Evolutionary conservation across 2,888 invertebrate genomes (phyloP).

Genomic region (Cryptocheilus praepositus): DNA sequence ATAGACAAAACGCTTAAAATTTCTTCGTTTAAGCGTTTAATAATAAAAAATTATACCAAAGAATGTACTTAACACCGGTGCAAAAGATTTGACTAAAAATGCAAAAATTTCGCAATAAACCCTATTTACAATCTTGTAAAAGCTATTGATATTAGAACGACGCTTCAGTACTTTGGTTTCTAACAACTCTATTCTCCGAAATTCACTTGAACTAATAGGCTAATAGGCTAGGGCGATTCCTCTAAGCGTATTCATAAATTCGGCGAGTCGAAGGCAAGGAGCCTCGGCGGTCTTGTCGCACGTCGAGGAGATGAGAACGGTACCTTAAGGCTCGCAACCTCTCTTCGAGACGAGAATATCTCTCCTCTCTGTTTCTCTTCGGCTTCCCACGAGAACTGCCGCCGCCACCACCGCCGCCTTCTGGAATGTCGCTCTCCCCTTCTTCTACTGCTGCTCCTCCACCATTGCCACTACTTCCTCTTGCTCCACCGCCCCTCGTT

Average conservation of each 20-base stretch:
- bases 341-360: constrained; percentile 60
- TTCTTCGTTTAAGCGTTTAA: too few species aligned
- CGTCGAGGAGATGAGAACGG: constrained; percentile 65
- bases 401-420: constrained; percentile 74
- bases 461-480: constrained; percentile 41
- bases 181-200: too few species aligned
- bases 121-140: too few species aligned
- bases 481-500: constrained; percentile 40
- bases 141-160: too few species aligned
- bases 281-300: constrained; percentile 59
- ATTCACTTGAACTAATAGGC: too few species aligned
- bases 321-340: constrained; percentile 63
- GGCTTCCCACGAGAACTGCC: constrained; percentile 74
- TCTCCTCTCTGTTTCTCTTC: constrained; percentile 67
- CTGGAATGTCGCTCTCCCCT: constrained; percentile 74
- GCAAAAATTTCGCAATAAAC: too few species aligned
- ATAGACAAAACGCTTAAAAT: too few species aligned
- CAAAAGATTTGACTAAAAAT: too few species aligned
- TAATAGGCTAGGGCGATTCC: neutral
- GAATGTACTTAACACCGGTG: too few species aligned
- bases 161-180: too few species aligned
- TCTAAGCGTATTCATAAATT: constrained; percentile 46
- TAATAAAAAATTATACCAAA: too few species aligned
- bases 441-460: constrained; percentile 50
- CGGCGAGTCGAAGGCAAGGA: constrained; percentile 40